Evolutionary conservation across 2,113 vertebrate species (phyloP), one percentile per base, ranked within the genome.

Genomic region (Triplophysa tibetana): DNA sequence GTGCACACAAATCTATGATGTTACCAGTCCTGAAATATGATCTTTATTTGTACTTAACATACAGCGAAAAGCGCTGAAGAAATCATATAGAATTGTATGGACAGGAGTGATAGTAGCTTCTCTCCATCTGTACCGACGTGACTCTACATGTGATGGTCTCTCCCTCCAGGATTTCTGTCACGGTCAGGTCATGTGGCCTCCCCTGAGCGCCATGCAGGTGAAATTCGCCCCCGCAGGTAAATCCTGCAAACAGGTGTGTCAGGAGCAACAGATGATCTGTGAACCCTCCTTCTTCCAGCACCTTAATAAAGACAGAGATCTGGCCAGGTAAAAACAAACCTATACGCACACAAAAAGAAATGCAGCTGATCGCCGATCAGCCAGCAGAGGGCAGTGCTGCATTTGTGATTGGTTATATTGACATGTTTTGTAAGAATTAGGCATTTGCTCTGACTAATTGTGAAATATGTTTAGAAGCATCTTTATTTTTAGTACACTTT

Each of bases 251-350:
- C 97, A 98, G 88, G 93, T 98, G 65, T 99, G 98, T 89, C 98
- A 99, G 91, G 97, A 99, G 90, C 94, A 92, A 86, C 96, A 97
- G 86, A 95, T 99, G 79, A 97, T 99, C 91, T 99, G 98, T 0
- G 98, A 99, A 85, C 98, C 98, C 0, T 98, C 97, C 38, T 99
- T 98, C 92, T 99, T 99, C 89, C 97, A 99, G 85, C 98, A 99
- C 87, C 96, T 99, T 81, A 99, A 99, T 91, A 99, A 97, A 90
- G 96, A 97, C 91, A 96, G 94, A 85, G 97, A 98, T 86, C 87
- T 99, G 87, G 90, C 92, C 76, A 95, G 90, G 95, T 96, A 80
- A 56, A 12, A 10, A 43, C 21, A 67, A 5, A 61, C 21, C n/a
- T 23, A 8, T 45, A 50, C 60, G 19, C n/a, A 50, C 7, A 21